phyloP scores from a whole-genome alignment of 2,888 invertebrate species.

The Scrobipalpa costella region DNA sequence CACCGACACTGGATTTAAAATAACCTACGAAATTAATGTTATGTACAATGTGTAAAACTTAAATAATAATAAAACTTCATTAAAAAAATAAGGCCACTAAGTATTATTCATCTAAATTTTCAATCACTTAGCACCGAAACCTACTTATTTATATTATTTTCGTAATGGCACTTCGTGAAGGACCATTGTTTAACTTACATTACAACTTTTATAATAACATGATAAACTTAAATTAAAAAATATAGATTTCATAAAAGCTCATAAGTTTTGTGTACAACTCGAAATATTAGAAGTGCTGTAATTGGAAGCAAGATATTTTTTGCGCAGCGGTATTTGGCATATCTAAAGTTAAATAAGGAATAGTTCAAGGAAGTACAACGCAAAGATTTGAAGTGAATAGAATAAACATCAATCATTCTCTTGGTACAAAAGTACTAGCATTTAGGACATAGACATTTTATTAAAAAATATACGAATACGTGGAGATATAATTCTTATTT shows the following conservation, averaged over 20 bases:
- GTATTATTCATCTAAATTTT: constrained; percentile 7
- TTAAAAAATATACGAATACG: neutral
- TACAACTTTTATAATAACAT: neutral
- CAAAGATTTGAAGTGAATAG: neutral
- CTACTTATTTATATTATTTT: constrained; percentile 21
- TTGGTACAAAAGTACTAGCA: neutral
- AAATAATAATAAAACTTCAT: constrained; percentile 39
- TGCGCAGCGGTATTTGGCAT: constrained; percentile 27
- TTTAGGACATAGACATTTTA: neutral
- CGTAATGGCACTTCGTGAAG: constrained; percentile 44
- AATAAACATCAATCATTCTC: neutral
- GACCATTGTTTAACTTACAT: constrained; percentile 26
- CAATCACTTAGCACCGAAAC: constrained; percentile 23
- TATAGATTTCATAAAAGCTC: constrained; percentile 35
- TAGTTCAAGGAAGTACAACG: neutral
- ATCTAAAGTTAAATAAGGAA: constrained; percentile 9
- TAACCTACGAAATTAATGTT: constrained; percentile 48
- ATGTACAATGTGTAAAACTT: constrained; percentile 66
- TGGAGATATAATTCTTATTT: neutral
- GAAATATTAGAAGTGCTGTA: constrained; percentile 25
- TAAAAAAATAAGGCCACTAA: constrained; percentile 62
- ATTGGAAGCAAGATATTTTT: constrained; percentile 43
- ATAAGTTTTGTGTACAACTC: constrained; percentile 1
- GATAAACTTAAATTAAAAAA: constrained; percentile 9
- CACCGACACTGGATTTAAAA: constrained; percentile 52